phyloP scores from a whole-genome alignment of 1,140 invertebrate genomes.

The Lasioglossum albipes region DNA sequence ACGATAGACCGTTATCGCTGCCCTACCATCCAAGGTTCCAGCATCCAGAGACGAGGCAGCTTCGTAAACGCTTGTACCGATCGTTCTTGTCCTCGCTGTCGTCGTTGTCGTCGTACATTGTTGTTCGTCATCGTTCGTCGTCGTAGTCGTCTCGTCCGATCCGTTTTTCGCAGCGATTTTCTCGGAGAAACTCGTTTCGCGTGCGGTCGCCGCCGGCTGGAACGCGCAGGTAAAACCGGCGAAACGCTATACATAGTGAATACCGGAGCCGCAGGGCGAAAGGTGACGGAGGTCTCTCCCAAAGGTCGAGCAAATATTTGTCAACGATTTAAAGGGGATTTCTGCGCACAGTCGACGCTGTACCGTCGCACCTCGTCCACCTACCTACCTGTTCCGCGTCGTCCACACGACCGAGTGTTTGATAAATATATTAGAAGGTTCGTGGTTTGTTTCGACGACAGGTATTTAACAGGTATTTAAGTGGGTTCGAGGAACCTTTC shows the following conservation, averaged over 20 bases:
- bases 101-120: not conserved
- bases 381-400: conserved; percentile 42
- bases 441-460: conserved; percentile 73
- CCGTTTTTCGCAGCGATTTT: too few species aligned
- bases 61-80: not conserved
- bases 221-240: too few species aligned
- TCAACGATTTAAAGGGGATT: conserved; percentile 73
- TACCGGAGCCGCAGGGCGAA: not conserved
- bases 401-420: conserved; percentile 65
- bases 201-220: too few species aligned
- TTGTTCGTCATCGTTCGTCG: not conserved
- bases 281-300: conserved; percentile 18
- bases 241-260: too few species aligned
- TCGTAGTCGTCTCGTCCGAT: too few species aligned
- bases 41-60: conserved; percentile 56
- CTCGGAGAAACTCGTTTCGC: too few species aligned
- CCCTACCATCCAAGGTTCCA: conserved; percentile 53
- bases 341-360: conserved; percentile 53
- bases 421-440: conserved; percentile 75
- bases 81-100: not conserved
- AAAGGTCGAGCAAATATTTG: conserved; percentile 72
- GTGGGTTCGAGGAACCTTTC: conserved; percentile 59
- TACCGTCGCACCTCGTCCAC: conserved; percentile 57
- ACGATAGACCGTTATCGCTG: conserved; percentile 69
- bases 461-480: conserved; percentile 69